phyloP scores from a whole-genome alignment of 2,113 vertebrate species.

The Pardalotus punctatus region DNA sequence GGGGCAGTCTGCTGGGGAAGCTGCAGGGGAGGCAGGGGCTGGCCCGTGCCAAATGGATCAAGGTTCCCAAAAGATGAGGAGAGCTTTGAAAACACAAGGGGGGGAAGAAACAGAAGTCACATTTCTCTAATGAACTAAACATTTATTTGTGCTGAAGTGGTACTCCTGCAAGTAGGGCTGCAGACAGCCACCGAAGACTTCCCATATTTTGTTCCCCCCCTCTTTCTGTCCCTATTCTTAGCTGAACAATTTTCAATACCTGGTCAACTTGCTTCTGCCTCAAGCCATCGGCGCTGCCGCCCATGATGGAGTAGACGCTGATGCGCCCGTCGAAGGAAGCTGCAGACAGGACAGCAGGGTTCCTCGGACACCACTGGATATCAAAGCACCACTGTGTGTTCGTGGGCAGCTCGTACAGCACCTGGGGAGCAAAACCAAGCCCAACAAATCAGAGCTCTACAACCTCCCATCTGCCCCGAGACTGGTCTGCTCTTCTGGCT shows the following conservation, averaged over 20 bases:
- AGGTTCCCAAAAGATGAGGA: conserved; percentile 91
- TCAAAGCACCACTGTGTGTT: conserved; percentile 97
- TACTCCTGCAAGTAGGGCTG: background rate
- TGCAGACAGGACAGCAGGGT: conserved; percentile 90
- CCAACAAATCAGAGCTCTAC: background rate
- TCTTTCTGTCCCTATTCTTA: background rate
- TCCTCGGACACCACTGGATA: conserved; percentile 96
- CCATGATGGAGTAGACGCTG: conserved; percentile 95
- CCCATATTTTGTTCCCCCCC: accelerated
- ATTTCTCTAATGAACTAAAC: background rate
- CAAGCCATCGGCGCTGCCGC: conserved; percentile 81
- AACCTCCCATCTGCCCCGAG: background rate
- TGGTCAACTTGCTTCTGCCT: conserved; percentile 84
- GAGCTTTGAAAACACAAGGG: conserved; percentile 72
- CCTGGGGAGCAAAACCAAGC: conserved; percentile 66
- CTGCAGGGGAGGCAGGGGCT: conserved; percentile 87
- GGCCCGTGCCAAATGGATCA: conserved; percentile 92
- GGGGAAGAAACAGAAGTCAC: accelerated
- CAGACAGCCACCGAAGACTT: background rate
- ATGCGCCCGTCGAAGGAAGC: conserved; percentile 91
- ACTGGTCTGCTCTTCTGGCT: background rate
- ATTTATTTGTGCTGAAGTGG: accelerated
- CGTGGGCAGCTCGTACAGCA: conserved; percentile 91
- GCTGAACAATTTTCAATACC: conserved; percentile 48
- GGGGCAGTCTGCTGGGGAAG: conserved; percentile 79